Conservation (phyloP, 2,888 invertebrate species). For the Polia nebulosa region DNA sequence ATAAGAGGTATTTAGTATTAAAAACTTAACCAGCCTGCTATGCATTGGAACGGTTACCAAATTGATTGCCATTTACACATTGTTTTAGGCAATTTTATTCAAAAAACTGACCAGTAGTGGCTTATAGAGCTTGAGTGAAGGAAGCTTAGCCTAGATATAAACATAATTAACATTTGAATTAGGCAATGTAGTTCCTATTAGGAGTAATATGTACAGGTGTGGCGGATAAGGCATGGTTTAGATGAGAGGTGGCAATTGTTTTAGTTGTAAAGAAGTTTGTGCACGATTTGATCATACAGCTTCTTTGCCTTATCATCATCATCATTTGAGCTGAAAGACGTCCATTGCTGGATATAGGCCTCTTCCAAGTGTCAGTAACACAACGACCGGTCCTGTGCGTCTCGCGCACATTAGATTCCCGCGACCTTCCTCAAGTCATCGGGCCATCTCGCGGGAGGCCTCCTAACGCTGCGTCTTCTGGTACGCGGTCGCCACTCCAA, state of each 20-base stretch:
- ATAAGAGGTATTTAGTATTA: constrained; percentile 30
- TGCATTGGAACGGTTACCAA: constrained; percentile 48
- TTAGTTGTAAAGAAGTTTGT: neutral
- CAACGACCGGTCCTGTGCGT: no score
- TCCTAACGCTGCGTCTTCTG: no score
- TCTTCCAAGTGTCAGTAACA: no score
- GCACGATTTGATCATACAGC: neutral
- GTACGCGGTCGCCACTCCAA: no score
- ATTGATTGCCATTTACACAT: constrained; percentile 71
- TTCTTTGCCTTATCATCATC: no score
- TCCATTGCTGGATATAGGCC: no score
- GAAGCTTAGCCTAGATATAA: constrained; percentile 82
- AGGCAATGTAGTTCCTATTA: constrained; percentile 79
- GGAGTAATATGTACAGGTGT: constrained; percentile 63
- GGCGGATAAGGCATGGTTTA: constrained; percentile 51
- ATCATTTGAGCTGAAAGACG: no score
- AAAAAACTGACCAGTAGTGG: constrained; percentile 68
- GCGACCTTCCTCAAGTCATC: no score
- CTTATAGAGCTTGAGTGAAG: constrained; percentile 73
- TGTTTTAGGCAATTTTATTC: constrained; percentile 76
- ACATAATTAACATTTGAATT: constrained; percentile 84
- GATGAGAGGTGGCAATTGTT: constrained; percentile 23
- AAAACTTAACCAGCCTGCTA: constrained; percentile 23
- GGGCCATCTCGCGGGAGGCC: no score
- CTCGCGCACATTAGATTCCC: no score